Evolutionary conservation across 1,140 invertebrate genomes (phyloP), one percentile per base, ranked within the genome.

Genomic region (Coboldia fuscipes): DNA sequence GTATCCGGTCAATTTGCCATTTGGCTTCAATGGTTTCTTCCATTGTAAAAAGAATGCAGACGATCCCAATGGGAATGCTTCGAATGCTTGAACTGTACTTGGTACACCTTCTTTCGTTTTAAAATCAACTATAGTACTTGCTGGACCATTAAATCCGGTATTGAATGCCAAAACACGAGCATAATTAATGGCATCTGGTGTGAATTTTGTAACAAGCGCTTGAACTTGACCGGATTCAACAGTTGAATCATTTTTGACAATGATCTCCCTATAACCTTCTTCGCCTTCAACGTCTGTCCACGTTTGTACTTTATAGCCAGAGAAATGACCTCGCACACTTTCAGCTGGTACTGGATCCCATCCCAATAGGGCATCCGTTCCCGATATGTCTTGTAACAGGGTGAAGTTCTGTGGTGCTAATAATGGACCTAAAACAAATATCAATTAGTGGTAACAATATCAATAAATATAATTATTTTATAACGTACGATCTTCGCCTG

Each of bases 261-360:
- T 65, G 30, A 85, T 78, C 55, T 90, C 83, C 33, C 79, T 65
- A 30, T 74, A 58, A 8, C 66, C 68, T 36, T 77, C 70, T 45
- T 76, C 71, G 22, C 74, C 70, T 29, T 80, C 79, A 26, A 61
- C 61, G n/a, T 85, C 79, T 4, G 76, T 85, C 89, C 89, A 94
- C 2, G 81, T 90, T 57, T 89, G 80, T 34, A 96, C 85, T 57
- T 92, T 92, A 54, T 96, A 97, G 9, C 90, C 90, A 45, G 76
- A 79, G 52, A 96, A 88, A 53, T 93, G 79, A n/a, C 90, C 90
- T 16, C 70, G 60, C 1, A 93, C 70, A 1, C 75, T 75, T 30
- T 81, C 71, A 0, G 66, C 50, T 2, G 70, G 48, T 0, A 92
- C 84, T 1, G 77, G 68, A 54, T 72, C 70, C 88, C 88, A 92